Base-by-base conservation (phyloP, 2,888 invertebrate genomes). In the Muscina levida region DNA sequence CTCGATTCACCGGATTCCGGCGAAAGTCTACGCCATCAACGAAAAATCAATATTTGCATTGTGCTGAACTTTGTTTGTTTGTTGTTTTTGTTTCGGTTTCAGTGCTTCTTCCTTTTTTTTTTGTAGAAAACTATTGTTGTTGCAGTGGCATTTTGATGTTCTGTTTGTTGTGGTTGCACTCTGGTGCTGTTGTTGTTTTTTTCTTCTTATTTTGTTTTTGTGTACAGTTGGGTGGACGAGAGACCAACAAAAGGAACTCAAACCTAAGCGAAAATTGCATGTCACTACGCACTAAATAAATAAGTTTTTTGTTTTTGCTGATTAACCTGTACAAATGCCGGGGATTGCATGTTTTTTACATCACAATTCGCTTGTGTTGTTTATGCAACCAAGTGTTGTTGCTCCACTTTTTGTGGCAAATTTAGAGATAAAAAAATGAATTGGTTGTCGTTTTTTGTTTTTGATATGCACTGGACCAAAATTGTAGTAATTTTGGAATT, bases 211-310 rank as follows among this genome's bases (percentile, higher is more conserved):
- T 24, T 1, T 44, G 0, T 57, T 76, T 66, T 62, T 59, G n/a
- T n/a, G n/a, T n/a, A n/a, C n/a, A n/a, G n/a, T n/a, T n/a, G n/a
- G n/a, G n/a, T n/a, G 31, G 31, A 31, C 31, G 8, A 5, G 31
- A 8, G 39, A 11, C 42, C 8, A 22, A 59, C 37, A 71, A 70
- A 57, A 57, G 62, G 13, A 42, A 22, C 62, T 62, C 42, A 44
- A 67, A 46, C 62, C 70, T 80, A 73, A 62, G 66, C 77, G 65
- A 78, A 81, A 78, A 72, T 78, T 81, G 77, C 81, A 81, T 81
- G 81, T 75, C 81, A 75, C 81, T 78, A 72, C 77, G 74, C 77
- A 81, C 77, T 81, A 81, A 81, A 81, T 81, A 77, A 77, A 75
- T 77, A 46, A 48, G 62, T 15, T 51, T 48, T 53, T 51, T 48